Base-by-base conservation (phyloP, 2,888 invertebrate species). In the Nasonia oneida region DNA sequence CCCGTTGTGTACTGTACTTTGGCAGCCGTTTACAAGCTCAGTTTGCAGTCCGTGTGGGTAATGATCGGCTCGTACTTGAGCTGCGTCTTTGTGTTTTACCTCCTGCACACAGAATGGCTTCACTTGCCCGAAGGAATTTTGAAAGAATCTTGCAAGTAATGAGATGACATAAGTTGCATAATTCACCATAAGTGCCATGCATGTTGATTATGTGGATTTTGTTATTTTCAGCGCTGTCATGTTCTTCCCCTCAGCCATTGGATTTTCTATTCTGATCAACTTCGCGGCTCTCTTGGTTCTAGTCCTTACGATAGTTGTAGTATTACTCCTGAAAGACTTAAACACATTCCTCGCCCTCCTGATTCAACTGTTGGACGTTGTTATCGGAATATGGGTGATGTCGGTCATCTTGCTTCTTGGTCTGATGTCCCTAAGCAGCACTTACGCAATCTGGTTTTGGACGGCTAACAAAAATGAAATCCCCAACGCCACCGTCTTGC, bases 91-190 rank as follows among this genome's bases (percentile, higher is more conserved):
- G 47, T 47, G 12, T 1, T 47, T 10, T 47, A 47, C 12, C 47
- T 47, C 2, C 12, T 80, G 6, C 15, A 33, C 14, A n/a, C 70
- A 0, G 80, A 80, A 50, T 80, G 80, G 80, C 37, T 80, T 1
- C 33, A 50, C 15, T 53, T 80, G 37, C 50, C 80, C 8, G 71
- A 80, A 50, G 14, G 15, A n/a, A 33, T 80, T 10, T 14, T 80
- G 29, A 80, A 80, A n/a, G 71, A 80, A 80, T 70, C 80, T 71
- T 80, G 80, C 80, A 80, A 71, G 80, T 80, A 71, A 12, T 42
- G 70, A 39, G 18, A 75, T 47, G 1, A 47, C 0, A 47, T 47
- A 12, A 3, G 2, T 2, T 47, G 12, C 47, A 47, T 47, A 47
- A 1, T 42, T 42, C 8, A 8, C 2, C 10, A 47, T 47, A 12